Evolutionary conservation across 2,888 invertebrate genomes (phyloP).

Genomic region (Drosophila trichaetosa): DNA sequence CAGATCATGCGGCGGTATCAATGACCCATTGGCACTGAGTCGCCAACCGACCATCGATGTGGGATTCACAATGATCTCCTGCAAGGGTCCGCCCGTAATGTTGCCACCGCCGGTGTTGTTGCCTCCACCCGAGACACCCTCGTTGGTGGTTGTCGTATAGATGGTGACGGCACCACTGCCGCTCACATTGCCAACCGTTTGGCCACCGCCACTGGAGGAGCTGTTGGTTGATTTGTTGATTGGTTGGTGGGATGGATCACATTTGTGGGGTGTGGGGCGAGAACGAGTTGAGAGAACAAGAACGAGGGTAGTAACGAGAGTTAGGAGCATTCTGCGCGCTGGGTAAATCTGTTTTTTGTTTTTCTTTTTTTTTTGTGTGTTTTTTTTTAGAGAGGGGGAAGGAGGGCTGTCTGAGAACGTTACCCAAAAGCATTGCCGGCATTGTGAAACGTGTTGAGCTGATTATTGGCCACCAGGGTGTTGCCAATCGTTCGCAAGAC

Average conservation of each 20-base stretch:
- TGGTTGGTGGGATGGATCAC: conserved; percentile 29
- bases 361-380: not conserved
- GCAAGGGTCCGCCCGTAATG: conserved; percentile 82
- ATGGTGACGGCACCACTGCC: conserved; percentile 82
- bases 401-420: conserved; percentile 82
- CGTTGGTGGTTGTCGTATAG: conserved; percentile 83
- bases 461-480: conserved; percentile 84
- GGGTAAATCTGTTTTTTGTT: not conserved
- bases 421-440: conserved; percentile 84
- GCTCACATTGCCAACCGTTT: conserved; percentile 80
- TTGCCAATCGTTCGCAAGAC: conserved; percentile 85
- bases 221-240: conserved; percentile 45
- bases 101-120: conserved; percentile 69
- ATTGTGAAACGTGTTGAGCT: conserved; percentile 85
- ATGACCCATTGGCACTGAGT: conserved; percentile 84
- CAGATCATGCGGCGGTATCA: conserved; percentile 85
- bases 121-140: conserved; percentile 68
- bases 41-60: conserved; percentile 85
- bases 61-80: conserved; percentile 85
- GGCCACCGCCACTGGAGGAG: conserved; percentile 85
- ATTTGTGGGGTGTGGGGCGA: conserved; percentile 27
- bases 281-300: conserved; percentile 64
- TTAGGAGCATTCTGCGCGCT: conserved; percentile 58
- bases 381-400: not conserved
- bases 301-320: conserved; percentile 73